phyloP scores from a whole-genome alignment of 2,113 vertebrate genomes.

The Grallaria varia region DNA sequence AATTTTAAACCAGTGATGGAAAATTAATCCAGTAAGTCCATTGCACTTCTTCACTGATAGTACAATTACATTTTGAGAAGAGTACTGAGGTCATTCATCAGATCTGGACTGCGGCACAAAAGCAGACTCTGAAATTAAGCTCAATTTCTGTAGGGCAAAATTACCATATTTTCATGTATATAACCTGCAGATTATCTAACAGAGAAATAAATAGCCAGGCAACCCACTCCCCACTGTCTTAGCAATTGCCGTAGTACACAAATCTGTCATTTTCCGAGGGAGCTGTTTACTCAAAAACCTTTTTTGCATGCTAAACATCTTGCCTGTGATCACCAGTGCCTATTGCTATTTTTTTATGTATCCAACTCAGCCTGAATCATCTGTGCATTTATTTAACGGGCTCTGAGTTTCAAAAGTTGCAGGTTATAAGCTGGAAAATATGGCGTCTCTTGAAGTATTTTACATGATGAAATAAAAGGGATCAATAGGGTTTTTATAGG shows the following conservation, averaged over 20 bases:
- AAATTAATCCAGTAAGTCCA: background rate
- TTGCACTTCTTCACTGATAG: background rate
- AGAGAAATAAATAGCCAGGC: background rate
- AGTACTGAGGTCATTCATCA: background rate
- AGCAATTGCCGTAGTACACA: background rate
- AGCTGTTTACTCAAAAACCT: background rate
- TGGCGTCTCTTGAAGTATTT: background rate
- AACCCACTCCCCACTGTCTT: background rate
- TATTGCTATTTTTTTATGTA: background rate
- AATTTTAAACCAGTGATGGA: background rate
- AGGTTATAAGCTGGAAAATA: conserved; percentile 26
- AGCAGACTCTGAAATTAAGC: background rate
- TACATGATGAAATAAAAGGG: background rate
- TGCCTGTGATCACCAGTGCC: background rate
- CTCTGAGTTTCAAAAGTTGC: background rate
- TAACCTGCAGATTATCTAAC: conserved; percentile 33
- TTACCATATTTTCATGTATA: conserved; percentile 12
- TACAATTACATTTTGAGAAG: background rate
- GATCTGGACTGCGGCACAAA: background rate
- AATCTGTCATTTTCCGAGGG: background rate
- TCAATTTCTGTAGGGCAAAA: background rate
- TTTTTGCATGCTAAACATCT: background rate
- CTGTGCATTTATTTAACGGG: background rate
- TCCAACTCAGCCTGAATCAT: background rate
- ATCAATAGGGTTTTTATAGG: background rate